Percentiles rank a stretch among this genome's conserved stretches.
These are phyloP conservation scores for Epinephelus coioides DNA, from an alignment of 2,797 vertebrate species.

Conservation along the genomic window DNA sequence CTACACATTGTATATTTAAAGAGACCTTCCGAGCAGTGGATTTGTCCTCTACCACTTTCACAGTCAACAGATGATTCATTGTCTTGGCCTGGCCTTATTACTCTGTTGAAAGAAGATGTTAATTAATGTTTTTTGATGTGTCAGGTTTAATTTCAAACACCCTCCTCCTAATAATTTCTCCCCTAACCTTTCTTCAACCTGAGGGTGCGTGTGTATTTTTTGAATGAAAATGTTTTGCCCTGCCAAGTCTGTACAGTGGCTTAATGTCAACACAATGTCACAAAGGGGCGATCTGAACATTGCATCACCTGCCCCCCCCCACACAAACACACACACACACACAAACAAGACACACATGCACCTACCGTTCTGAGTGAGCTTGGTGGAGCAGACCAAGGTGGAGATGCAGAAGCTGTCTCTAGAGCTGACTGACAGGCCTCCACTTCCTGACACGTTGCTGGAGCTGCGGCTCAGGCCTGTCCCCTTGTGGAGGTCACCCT, in stretches of 20 bases:
- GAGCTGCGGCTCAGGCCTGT: constrained; percentile 86
- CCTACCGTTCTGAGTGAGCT: constrained; percentile 97
- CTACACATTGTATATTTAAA: neutral
- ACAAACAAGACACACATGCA: constrained; percentile 17
- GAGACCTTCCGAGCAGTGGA: constrained; percentile 14
- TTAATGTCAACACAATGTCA: constrained; percentile 18
- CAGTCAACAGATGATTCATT: constrained; percentile 58
- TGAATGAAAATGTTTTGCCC: neutral
- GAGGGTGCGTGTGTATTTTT: constrained; percentile 2
- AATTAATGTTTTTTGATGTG: constrained; percentile 62
- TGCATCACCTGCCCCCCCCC: neutral
- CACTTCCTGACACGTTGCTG: constrained; percentile 80
- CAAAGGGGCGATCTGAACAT: neutral
- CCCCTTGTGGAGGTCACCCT: constrained; percentile 86
- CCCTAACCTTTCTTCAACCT: constrained; percentile 17
- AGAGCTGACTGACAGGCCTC: constrained; percentile 93
- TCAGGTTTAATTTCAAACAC: constrained; percentile 61
- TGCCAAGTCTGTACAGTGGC: constrained; percentile 19
- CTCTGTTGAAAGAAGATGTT: constrained; percentile 49
- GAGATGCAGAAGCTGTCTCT: constrained; percentile 94
- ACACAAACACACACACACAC: neutral
- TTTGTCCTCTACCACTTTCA: constrained; percentile 57
- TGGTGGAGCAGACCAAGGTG: constrained; percentile 97
- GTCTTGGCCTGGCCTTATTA: constrained; percentile 55
- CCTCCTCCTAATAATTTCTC: constrained; percentile 27